These are phyloP conservation scores for Druon quercuslanigerum DNA, from an alignment of 1,140 invertebrate genomes.

Conservation along the genomic window DNA sequence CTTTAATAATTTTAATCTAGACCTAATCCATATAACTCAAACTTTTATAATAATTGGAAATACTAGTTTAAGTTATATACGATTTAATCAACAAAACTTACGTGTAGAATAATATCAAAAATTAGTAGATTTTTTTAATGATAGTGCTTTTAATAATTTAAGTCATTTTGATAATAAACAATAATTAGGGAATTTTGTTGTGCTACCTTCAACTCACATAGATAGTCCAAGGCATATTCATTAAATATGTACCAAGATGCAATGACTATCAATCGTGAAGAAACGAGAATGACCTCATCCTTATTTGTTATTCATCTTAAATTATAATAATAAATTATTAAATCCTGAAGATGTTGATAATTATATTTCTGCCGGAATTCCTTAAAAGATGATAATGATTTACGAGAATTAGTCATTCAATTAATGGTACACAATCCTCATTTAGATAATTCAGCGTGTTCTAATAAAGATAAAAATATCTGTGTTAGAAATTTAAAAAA, in stretches of 20 bases:
- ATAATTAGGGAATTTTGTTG: slow-evolving; percentile 42
- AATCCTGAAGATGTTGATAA: too few species aligned
- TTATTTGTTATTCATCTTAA: too few species aligned
- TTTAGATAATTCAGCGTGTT: too few species aligned
- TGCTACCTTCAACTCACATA: slow-evolving; percentile 40
- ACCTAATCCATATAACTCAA: slow-evolving; percentile 39
- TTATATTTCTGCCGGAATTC: too few species aligned
- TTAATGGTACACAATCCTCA: too few species aligned
- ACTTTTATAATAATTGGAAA: slow-evolving; percentile 40
- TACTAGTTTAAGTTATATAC: slow-evolving; percentile 43
- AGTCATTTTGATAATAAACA: slow-evolving; percentile 38
- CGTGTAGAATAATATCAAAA: slow-evolving; percentile 46
- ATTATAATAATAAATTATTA: too few species aligned
- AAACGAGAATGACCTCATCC: too few species aligned
- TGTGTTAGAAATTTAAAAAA: too few species aligned
- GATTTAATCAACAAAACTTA: slow-evolving; percentile 46
- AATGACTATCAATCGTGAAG: slow-evolving; percentile 32
- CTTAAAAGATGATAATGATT: too few species aligned
- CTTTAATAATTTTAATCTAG: too few species aligned
- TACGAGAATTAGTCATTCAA: too few species aligned
- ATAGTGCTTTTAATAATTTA: slow-evolving; percentile 41
- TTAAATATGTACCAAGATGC: slow-evolving; percentile 39
- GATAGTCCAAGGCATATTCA: slow-evolving; percentile 44
- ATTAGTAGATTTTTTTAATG: slow-evolving; percentile 37
- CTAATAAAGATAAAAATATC: too few species aligned